These are phyloP conservation scores for Ceriagrion tenellum DNA, from an alignment of 2,888 invertebrate genomes.

Conservation along the genomic window DNA sequence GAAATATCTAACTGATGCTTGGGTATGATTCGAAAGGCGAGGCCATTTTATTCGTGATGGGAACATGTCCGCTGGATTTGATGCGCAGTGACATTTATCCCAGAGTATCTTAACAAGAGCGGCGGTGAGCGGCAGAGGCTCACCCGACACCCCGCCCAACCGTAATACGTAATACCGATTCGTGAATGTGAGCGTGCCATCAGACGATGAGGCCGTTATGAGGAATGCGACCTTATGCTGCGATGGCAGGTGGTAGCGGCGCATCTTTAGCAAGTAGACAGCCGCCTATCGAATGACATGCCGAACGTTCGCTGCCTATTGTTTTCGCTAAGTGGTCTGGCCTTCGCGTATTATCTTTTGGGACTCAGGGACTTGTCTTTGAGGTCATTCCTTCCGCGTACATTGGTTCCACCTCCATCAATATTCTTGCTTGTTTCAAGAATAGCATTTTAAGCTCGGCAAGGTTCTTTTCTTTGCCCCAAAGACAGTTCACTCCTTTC, in stretches of 20 bases:
- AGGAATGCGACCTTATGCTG: neutral
- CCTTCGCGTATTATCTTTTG: neutral
- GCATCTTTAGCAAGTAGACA: neutral
- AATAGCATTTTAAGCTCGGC: too few species aligned
- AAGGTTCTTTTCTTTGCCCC: too few species aligned
- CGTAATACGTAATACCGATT: too few species aligned
- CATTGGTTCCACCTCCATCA: neutral
- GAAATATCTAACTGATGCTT: too few species aligned
- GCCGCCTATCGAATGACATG: neutral
- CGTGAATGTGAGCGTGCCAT: neutral
- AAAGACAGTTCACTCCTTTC: too few species aligned
- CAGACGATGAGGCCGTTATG: neutral
- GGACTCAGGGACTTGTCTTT: neutral
- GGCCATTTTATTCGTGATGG: too few species aligned
- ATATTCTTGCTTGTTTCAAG: neutral
- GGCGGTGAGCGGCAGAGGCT: too few species aligned
- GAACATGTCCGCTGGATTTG: too few species aligned
- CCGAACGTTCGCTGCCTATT: neutral
- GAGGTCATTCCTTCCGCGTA: neutral
- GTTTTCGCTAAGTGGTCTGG: neutral
- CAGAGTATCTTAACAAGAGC: too few species aligned
- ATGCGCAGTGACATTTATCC: too few species aligned
- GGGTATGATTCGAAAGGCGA: too few species aligned
- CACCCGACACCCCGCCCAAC: too few species aligned
- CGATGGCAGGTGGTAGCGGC: neutral